Evolutionary conservation across 2,797 vertebrate species (phyloP).

Genomic region (Poliocrania exsul): DNA sequence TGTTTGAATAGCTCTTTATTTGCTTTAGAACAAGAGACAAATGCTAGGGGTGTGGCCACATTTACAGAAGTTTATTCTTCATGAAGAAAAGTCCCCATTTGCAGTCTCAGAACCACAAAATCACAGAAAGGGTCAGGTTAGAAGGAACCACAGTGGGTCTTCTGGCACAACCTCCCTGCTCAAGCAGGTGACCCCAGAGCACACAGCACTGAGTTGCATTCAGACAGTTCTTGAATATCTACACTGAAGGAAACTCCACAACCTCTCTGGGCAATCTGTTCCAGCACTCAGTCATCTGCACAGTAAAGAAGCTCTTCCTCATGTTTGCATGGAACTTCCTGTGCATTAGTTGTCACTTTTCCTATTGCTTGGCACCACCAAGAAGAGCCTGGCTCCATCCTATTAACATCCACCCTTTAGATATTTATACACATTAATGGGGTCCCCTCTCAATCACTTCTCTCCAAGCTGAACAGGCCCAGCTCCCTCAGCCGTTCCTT

Average conservation of each 20-base stretch:
- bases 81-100: not conserved
- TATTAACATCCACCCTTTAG: not conserved
- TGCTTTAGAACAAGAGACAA: not conserved
- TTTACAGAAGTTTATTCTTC: not conserved
- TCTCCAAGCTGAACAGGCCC: not conserved
- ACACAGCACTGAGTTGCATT: not conserved
- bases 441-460: not conserved
- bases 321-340: not conserved
- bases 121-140: not conserved
- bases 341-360: not conserved
- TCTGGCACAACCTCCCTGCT: not conserved
- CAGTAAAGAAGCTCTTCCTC: not conserved
- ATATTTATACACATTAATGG: not conserved
- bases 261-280: not conserved
- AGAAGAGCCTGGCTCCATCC: not conserved
- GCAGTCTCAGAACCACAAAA: not conserved
- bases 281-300: not conserved
- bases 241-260: not conserved
- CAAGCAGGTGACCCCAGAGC: not conserved
- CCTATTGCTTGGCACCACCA: not conserved
- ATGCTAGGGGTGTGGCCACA: not conserved
- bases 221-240: not conserved
- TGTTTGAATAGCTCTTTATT: not conserved
- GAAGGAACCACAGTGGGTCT: not conserved
- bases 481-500: not conserved